Evolutionary conservation across 2,113 vertebrate species (phyloP), one percentile per base, ranked within the genome.

Genomic region (Rhegmatorhina hoffmannsi): DNA sequence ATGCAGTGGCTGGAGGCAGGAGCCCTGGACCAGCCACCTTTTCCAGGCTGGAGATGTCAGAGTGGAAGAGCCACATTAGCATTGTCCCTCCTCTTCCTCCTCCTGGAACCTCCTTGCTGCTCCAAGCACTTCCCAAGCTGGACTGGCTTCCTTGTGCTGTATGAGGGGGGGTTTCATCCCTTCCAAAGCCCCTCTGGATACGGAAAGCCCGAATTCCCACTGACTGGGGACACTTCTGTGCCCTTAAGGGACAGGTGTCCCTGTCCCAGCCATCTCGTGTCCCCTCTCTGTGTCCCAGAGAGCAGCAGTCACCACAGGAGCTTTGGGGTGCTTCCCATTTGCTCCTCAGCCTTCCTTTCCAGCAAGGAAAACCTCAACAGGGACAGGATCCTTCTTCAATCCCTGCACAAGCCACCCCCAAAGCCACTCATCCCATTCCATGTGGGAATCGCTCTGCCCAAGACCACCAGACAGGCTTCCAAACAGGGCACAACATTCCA

Each of bases 161-260:
- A 10, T 11, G 29, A 38, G 36, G 74, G 38, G 38, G 1, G 3
- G 53, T 10, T 34, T 23, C 38, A 33, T 2, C 33, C 40, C 10
- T 16, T 7, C 38, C 19, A n/a, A 31, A 52, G 13, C 6, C 31
- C 44, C 29, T 38, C 36, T 6, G 59, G 34, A 56, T 2, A 15
- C 0, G 0, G 14, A 19, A 46, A 62, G 29, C 18, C 34, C 0
- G 0, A 75, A 40, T 17, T 33, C 10, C 11, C 38, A 6, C 17
- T 4, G 33, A 1, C 9, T 8, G 1, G 13, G 43, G 49, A 11
- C 38, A 12, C 20, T 47, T 19, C 0, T 6, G 63, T 12, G 36
- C 11, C 56, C 7, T 1, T 7, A 26, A 56, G 36, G 40, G 69
- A 43, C 7, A n/a, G 31, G 4, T 9, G 46, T 8, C 21, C n/a